Percentiles rank a stretch among this genome's conserved stretches.
Evolutionary conservation across 2,797 vertebrate genomes (phyloP).

Genomic region (Sebastes flavidus): DNA sequence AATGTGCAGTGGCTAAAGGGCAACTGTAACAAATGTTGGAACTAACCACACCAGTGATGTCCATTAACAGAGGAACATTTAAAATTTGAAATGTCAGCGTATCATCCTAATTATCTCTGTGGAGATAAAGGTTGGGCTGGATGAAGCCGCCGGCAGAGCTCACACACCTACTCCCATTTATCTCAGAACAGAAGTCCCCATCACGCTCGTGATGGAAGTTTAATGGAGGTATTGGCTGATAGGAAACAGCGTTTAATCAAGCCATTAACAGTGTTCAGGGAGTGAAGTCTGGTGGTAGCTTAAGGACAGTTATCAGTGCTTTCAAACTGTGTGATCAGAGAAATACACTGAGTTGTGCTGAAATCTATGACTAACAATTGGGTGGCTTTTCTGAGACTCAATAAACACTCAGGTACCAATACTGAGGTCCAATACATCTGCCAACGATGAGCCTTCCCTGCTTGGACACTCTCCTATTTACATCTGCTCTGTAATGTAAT

Average conservation of each 20-base stretch:
- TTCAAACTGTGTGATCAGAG: background rate
- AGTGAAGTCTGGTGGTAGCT: background rate
- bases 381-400: background rate
- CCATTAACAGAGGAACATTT: background rate
- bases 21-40: no score
- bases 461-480: background rate
- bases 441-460: background rate
- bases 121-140: background rate
- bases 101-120: background rate
- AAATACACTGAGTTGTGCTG: background rate
- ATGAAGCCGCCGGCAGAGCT: background rate
- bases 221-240: slow-evolving; percentile 13
- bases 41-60: background rate
- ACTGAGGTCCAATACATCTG: background rate
- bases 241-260: slow-evolving; percentile 11
- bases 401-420: background rate
- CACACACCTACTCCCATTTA: background rate
- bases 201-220: background rate
- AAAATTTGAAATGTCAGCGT: background rate
- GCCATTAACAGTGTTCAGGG: background rate
- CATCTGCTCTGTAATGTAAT: background rate
- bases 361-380: no score
- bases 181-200: background rate
- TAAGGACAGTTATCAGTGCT: background rate
- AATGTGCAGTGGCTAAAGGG: no score